A percentile compares a stretch with the other conserved stretches of the same genome.
Evolutionary conservation across 1,140 invertebrate genomes (phyloP).

Genomic region (Solenopsis fugax): DNA sequence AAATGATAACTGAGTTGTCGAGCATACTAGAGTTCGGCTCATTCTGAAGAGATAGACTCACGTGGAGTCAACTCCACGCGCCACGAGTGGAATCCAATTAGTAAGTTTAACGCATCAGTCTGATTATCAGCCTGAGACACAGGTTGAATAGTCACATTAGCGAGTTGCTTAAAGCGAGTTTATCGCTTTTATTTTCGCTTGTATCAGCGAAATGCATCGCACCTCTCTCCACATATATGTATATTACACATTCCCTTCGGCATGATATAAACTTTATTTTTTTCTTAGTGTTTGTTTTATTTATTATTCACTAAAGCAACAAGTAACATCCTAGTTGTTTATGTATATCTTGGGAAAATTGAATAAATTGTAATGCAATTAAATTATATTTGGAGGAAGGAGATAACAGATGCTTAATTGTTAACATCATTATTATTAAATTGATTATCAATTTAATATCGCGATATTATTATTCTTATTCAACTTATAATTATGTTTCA

Average conservation of each 20-base stretch:
- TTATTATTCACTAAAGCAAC: background rate
- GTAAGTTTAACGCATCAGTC: constrained; percentile 41
- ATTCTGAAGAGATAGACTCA: background rate
- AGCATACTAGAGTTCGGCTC: constrained; percentile 4
- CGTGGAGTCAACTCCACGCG: background rate
- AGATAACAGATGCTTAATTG: too few relatives aligned
- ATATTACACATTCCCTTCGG: background rate
- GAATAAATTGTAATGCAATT: background rate
- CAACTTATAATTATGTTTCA: too few relatives aligned
- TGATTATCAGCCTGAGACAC: constrained; percentile 25
- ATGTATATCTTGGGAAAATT: background rate
- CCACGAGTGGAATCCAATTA: constrained; percentile 47
- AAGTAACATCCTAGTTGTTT: background rate
- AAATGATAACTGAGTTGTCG: constrained; percentile 33
- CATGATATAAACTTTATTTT: background rate
- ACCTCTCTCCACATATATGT: background rate
- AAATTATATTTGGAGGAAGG: too few relatives aligned
- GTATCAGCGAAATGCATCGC: background rate
- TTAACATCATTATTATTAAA: too few relatives aligned
- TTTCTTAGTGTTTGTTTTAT: background rate
- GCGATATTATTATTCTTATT: too few relatives aligned
- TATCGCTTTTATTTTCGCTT: constrained; percentile 1
- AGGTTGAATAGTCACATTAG: constrained; percentile 38
- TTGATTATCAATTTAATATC: too few relatives aligned
- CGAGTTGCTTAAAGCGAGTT: constrained; percentile 40